Evolutionary conservation across 2,797 vertebrate species (phyloP).

Genomic region (Caiman crocodilus): DNA sequence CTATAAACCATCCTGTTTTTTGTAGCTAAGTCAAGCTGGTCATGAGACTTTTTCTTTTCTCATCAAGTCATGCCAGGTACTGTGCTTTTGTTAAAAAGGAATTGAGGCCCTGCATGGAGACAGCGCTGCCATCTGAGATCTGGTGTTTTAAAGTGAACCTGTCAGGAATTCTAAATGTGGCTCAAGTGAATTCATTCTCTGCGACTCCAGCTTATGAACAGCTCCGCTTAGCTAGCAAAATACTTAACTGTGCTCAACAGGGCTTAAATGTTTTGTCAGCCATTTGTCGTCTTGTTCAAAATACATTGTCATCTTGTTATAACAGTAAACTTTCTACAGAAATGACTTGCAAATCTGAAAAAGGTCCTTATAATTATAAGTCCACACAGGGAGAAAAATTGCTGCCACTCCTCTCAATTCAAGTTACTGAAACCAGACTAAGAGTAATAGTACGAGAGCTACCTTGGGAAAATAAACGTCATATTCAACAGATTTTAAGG

Average conservation of each 20-base stretch:
- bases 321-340: slow-evolving; percentile 9
- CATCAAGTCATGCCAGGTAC: slow-evolving; percentile 30
- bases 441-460: neutral
- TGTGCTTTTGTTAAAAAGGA: slow-evolving; percentile 52
- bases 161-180: slow-evolving; percentile 59
- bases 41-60: slow-evolving; percentile 54
- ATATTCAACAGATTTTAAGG: neutral
- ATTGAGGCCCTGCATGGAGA: slow-evolving; percentile 31
- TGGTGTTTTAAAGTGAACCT: slow-evolving; percentile 54
- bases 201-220: slow-evolving; percentile 19
- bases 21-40: slow-evolving; percentile 2
- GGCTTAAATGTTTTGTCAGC: slow-evolving; percentile 47
- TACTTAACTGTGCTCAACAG: slow-evolving; percentile 33
- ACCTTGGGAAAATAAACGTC: neutral
- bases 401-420: neutral
- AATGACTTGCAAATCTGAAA: slow-evolving; percentile 30
- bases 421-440: neutral
- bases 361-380: neutral
- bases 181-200: slow-evolving; percentile 47
- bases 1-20: slow-evolving; percentile 46
- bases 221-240: slow-evolving; percentile 34
- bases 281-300: slow-evolving; percentile 57
- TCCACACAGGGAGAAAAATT: neutral
- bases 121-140: slow-evolving; percentile 21
- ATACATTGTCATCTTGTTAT: neutral